These are phyloP conservation scores for Pseudomyrmex sp. DNA, from an alignment of 1,140 invertebrate species.

Conservation along the genomic window DNA sequence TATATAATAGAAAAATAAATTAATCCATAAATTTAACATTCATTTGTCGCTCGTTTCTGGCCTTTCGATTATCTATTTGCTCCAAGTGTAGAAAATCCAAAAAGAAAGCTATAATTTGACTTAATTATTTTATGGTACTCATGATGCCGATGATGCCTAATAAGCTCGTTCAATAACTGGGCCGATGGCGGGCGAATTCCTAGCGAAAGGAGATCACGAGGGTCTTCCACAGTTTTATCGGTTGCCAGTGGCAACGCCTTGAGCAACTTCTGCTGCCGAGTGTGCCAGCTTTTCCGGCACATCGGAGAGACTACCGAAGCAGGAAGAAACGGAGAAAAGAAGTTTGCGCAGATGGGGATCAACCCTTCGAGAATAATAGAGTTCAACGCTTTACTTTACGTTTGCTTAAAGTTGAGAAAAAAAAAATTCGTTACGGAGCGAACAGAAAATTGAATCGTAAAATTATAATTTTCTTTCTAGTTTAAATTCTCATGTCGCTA, in stretches of 20 bases:
- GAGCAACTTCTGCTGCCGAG: conserved; percentile 59
- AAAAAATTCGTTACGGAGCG: neutral
- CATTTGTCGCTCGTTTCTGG: too few relatives aligned
- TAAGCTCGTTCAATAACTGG: conserved; percentile 63
- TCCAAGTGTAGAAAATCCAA: too few relatives aligned
- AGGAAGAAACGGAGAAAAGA: conserved; percentile 44
- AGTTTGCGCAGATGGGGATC: conserved; percentile 34
- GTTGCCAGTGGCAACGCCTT: conserved; percentile 74
- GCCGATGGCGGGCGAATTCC: conserved; percentile 65
- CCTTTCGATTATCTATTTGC: too few relatives aligned
- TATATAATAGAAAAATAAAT: too few relatives aligned
- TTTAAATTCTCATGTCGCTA: neutral
- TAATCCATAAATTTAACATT: too few relatives aligned
- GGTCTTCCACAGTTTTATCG: conserved; percentile 72
- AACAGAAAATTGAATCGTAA: neutral
- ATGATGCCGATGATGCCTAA: conserved; percentile 43
- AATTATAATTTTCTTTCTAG: neutral
- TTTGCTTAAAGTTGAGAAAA: conserved; percentile 36
- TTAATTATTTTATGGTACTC: neutral
- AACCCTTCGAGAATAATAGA: conserved; percentile 12
- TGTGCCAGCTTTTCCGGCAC: conserved; percentile 56
- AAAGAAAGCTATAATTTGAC: too few relatives aligned
- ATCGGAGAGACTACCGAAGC: conserved; percentile 32
- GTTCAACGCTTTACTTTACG: conserved; percentile 50
- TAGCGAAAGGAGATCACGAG: conserved; percentile 69